Evolutionary conservation across 2,113 vertebrate species (phyloP).

Genomic region (Heptranchias perlo): DNA sequence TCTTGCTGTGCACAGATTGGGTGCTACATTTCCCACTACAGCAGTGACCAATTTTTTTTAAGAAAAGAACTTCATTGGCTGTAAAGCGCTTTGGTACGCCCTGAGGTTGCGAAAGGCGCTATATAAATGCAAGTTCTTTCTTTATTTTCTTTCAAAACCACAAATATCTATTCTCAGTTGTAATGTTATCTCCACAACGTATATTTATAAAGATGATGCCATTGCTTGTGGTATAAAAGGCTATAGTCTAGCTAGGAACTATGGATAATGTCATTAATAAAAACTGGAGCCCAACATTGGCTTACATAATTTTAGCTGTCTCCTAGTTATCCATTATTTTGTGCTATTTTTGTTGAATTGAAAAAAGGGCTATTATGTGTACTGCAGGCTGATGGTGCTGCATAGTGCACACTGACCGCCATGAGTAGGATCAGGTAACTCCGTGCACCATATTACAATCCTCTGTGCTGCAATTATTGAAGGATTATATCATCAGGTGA

Average conservation of each 20-base stretch:
- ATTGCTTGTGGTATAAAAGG: background rate
- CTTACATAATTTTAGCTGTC: background rate
- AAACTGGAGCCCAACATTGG: background rate
- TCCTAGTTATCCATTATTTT: background rate
- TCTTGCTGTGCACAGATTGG: too few species aligned
- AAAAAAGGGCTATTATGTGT: background rate
- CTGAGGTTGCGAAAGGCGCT: too few species aligned
- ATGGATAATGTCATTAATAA: background rate
- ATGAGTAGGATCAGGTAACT: background rate
- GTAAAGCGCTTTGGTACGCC: too few species aligned
- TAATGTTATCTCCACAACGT: background rate
- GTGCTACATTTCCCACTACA: too few species aligned
- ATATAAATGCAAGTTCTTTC: too few species aligned
- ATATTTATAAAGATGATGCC: background rate
- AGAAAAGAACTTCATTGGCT: too few species aligned
- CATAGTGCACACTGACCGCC: background rate
- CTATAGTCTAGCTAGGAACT: background rate
- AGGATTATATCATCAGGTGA: background rate
- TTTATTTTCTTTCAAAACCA: too few species aligned
- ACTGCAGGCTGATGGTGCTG: background rate
- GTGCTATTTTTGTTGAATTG: conserved; percentile 12
- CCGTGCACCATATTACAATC: background rate
- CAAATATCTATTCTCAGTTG: background rate
- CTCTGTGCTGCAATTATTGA: background rate
- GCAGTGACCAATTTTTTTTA: too few species aligned